Percentiles rank a stretch among this genome's conserved stretches.
These are phyloP conservation scores for Troilus luridus DNA, from an alignment of 2,888 invertebrate genomes.

Conservation along the genomic window DNA sequence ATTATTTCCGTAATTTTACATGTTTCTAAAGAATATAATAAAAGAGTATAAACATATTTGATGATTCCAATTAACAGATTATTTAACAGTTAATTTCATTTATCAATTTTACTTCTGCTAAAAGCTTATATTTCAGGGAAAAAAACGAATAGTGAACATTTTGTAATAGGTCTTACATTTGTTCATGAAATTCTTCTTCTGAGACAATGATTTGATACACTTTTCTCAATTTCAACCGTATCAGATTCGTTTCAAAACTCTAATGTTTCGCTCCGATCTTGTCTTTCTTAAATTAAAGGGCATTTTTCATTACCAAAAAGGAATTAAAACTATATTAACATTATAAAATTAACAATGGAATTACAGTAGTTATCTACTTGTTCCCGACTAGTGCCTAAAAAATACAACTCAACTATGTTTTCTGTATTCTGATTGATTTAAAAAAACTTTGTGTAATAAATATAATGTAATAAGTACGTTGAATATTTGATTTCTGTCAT, in stretches of 20 bases:
- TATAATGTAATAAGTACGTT: no score
- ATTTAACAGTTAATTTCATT: no score
- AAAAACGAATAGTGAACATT: neutral
- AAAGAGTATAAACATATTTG: no score
- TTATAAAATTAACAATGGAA: neutral
- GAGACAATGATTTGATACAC: neutral
- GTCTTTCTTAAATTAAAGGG: neutral
- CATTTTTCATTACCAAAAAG: neutral
- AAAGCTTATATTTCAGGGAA: neutral
- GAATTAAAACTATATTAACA: neutral
- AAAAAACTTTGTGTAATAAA: no score
- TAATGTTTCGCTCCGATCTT: neutral
- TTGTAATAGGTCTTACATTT: neutral
- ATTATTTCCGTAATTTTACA: no score
- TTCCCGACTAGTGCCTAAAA: no score
- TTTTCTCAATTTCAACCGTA: neutral
- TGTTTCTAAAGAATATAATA: no score
- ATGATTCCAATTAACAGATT: no score
- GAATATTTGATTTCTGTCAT: no score
- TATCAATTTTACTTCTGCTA: neutral
- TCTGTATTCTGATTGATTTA: no score
- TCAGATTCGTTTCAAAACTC: neutral
- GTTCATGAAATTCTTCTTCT: neutral
- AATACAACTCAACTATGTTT: no score
- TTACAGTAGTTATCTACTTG: no score